These are phyloP conservation scores for Exocentrus adspersus DNA, from an alignment of 2,888 invertebrate species.

Conservation along the genomic window DNA sequence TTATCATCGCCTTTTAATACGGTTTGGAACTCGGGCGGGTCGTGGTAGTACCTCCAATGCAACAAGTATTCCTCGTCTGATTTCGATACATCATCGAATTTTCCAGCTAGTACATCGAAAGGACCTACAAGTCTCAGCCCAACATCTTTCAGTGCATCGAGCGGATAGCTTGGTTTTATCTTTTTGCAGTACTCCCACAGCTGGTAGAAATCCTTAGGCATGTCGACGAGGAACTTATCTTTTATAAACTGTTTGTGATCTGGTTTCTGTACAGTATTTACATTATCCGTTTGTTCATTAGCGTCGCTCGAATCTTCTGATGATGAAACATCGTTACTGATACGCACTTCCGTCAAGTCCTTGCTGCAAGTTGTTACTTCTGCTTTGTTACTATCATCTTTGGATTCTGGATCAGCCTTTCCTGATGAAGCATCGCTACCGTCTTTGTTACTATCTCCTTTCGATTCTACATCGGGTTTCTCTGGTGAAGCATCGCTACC, in stretches of 20 bases:
- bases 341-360: background rate
- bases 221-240: slow-evolving; percentile 81
- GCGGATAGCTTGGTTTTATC: slow-evolving; percentile 67
- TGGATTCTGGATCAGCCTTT: slow-evolving; percentile 28
- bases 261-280: too few species aligned
- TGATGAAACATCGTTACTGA: slow-evolving; percentile 29
- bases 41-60: slow-evolving; percentile 93
- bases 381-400: background rate
- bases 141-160: slow-evolving; percentile 72
- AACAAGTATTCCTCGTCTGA: slow-evolving; percentile 73
- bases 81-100: slow-evolving; percentile 36
- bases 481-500: slow-evolving; percentile 3
- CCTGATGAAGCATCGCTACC: too few species aligned
- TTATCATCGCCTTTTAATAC: slow-evolving; percentile 75
- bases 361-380: background rate
- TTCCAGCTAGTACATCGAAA: slow-evolving; percentile 80
- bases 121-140: slow-evolving; percentile 86
- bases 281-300: too few species aligned
- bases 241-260: slow-evolving; percentile 68
- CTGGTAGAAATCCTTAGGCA: slow-evolving; percentile 90
- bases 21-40: slow-evolving; percentile 95
- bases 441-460: slow-evolving; percentile 9
- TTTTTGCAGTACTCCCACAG: slow-evolving; percentile 82
- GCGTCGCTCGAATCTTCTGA: slow-evolving; percentile 7
- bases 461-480: too few species aligned